phyloP scores from a whole-genome alignment of 2,888 invertebrate genomes.

The Apodemia duryi region DNA sequence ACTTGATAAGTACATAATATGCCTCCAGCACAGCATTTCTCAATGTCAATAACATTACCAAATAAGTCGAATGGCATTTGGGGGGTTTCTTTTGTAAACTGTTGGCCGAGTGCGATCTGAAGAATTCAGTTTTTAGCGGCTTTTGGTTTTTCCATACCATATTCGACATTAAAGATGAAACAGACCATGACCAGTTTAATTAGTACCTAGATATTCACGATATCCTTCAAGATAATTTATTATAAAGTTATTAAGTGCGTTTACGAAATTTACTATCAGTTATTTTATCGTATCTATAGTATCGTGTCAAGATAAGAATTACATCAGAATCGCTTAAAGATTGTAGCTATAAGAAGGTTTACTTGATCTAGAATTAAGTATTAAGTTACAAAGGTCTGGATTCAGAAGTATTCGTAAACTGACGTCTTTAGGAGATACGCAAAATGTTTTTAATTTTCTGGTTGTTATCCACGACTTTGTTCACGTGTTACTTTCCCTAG shows the following conservation, averaged over 20 bases:
- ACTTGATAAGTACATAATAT: constrained; percentile 43
- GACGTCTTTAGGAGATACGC: not conserved
- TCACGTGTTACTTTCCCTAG: too few relatives aligned
- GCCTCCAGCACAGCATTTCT: constrained; percentile 41
- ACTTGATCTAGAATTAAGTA: not conserved
- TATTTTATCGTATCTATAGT: not conserved
- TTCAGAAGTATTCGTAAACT: not conserved
- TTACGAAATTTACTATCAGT: constrained; percentile 40
- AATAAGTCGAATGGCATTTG: constrained; percentile 46
- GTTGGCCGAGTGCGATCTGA: constrained; percentile 41
- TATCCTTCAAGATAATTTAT: constrained; percentile 26
- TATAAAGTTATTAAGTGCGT: constrained; percentile 61
- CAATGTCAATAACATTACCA: constrained; percentile 45
- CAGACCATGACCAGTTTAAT: constrained; percentile 53
- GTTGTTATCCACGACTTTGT: too few relatives aligned
- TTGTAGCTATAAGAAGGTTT: not conserved
- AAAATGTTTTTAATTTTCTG: not conserved
- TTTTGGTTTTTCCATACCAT: constrained; percentile 49
- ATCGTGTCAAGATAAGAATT: not conserved
- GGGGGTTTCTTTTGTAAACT: constrained; percentile 49
- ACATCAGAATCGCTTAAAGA: not conserved
- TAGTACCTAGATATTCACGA: constrained; percentile 56
- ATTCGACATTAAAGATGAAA: constrained; percentile 48
- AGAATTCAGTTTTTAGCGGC: constrained; percentile 62
- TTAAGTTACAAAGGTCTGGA: not conserved